phyloP scores from a whole-genome alignment of 2,888 invertebrate genomes.

The Lasioglossum zephyrum region DNA sequence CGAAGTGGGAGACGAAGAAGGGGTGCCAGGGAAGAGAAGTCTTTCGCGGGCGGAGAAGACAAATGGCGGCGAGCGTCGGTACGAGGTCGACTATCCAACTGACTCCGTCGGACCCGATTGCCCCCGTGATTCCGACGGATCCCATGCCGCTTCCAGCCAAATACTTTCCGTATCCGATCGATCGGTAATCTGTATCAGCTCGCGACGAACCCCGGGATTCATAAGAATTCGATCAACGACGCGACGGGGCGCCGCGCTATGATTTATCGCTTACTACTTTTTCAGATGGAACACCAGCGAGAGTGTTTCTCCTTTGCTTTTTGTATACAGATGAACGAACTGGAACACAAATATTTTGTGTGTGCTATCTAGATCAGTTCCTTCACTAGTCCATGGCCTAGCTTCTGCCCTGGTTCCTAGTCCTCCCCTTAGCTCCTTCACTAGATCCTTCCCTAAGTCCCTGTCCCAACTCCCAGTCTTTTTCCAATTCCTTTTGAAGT shows the following conservation, averaged over 20 bases:
- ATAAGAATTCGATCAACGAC: slow-evolving; percentile 52
- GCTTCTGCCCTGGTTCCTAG: neutral
- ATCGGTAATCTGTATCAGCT: slow-evolving; percentile 56
- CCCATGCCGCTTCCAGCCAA: slow-evolving; percentile 33
- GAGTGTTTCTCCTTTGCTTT: neutral
- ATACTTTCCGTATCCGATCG: slow-evolving; percentile 38
- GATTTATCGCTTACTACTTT: slow-evolving; percentile 45
- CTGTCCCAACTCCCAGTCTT: too few relatives aligned
- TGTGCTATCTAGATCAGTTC: neutral
- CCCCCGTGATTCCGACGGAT: slow-evolving; percentile 66
- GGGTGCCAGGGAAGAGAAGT: slow-evolving; percentile 32
- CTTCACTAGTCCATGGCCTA: neutral
- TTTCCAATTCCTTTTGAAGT: neutral
- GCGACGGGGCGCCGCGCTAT: neutral
- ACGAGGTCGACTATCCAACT: slow-evolving; percentile 68
- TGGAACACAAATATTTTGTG: neutral
- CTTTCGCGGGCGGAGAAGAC: slow-evolving; percentile 64
- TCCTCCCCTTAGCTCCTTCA: neutral
- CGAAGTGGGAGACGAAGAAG: neutral
- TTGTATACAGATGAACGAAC: neutral
- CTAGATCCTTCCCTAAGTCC: neutral
- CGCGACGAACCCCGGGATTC: slow-evolving; percentile 41
- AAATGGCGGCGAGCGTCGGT: slow-evolving; percentile 63
- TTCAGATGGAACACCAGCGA: neutral
- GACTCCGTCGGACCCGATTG: slow-evolving; percentile 66